Percentiles rank a stretch among this genome's conserved stretches.
These are phyloP conservation scores for Ctenomys sociabilis DNA, from an alignment of 2,113 vertebrate species.

Conservation along the genomic window DNA sequence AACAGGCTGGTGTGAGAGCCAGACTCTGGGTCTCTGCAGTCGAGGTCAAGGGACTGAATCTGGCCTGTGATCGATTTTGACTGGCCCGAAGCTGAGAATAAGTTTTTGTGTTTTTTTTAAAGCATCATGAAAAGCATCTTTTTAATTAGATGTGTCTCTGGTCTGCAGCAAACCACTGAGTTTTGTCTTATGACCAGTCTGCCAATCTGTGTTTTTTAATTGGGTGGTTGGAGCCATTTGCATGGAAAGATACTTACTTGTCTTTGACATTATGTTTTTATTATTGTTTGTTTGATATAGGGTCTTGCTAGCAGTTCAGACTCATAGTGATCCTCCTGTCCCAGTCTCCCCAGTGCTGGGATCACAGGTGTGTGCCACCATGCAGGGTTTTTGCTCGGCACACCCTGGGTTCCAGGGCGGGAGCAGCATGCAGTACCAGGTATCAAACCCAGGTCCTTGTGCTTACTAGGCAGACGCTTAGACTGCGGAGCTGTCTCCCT, in stretches of 20 bases:
- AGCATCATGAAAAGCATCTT: neutral
- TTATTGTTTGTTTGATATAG: neutral
- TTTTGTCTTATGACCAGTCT: neutral
- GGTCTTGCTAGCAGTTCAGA: too few species aligned
- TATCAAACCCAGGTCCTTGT: too few species aligned
- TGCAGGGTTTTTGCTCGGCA: too few species aligned
- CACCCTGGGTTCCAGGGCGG: too few species aligned
- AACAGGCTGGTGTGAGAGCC: neutral
- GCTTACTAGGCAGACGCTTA: too few species aligned
- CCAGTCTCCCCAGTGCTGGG: too few species aligned
- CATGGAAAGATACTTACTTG: neutral
- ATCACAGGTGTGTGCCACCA: too few species aligned
- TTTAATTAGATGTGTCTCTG: neutral
- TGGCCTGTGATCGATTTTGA: neutral
- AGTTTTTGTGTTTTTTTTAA: conserved; percentile 27
- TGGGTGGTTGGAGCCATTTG: neutral
- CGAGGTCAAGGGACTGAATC: neutral
- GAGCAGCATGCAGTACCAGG: too few species aligned
- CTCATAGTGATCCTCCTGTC: too few species aligned
- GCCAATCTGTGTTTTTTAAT: neutral
- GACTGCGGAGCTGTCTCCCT: too few species aligned
- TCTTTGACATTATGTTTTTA: neutral
- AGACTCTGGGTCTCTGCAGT: neutral
- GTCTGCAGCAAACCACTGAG: neutral
- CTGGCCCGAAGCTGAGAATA: conserved; percentile 52